Percentiles rank a stretch among this genome's conserved stretches.
These are phyloP conservation scores for Idris sp. DNA, from an alignment of 1,140 invertebrate genomes.

Conservation along the genomic window DNA sequence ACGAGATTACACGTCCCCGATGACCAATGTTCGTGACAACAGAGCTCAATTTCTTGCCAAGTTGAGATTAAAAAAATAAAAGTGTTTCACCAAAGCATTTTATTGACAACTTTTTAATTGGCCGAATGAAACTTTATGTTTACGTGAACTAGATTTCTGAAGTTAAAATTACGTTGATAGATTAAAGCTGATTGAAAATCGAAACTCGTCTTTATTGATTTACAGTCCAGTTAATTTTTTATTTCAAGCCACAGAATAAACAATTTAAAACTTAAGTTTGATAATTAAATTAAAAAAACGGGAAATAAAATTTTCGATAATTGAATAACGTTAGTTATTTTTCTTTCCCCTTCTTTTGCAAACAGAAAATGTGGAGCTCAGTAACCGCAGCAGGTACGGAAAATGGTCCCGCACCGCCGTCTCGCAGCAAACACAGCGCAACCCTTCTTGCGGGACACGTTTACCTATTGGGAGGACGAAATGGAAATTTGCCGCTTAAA, in stretches of 20 bases:
- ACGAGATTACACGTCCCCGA: conserved; percentile 20
- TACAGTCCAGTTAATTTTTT: too few relatives aligned
- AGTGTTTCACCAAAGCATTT: background rate
- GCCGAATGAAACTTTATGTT: too few relatives aligned
- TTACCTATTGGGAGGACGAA: conserved; percentile 89
- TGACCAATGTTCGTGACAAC: conserved; percentile 14
- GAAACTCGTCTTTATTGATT: too few relatives aligned
- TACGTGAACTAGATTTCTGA: too few relatives aligned
- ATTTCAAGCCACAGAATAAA: too few relatives aligned
- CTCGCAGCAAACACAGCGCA: conserved; percentile 89
- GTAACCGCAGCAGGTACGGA: conserved; percentile 79
- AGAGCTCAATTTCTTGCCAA: background rate
- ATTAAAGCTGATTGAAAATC: too few relatives aligned
- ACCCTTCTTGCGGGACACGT: conserved; percentile 86
- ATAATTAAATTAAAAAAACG: too few relatives aligned
- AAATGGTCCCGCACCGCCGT: conserved; percentile 81
- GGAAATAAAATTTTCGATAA: too few relatives aligned
- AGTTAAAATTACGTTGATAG: too few relatives aligned
- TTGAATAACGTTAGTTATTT: too few relatives aligned
- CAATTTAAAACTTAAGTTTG: too few relatives aligned
- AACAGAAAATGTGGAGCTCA: conserved; percentile 80
- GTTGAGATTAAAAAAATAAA: conserved; percentile 6
- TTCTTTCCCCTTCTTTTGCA: conserved; percentile 49
- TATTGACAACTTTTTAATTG: background rate
- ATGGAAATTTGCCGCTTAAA: conserved; percentile 88